Base-by-base conservation (phyloP, 2,797 vertebrate species). In the Tolypeutes matacus region DNA sequence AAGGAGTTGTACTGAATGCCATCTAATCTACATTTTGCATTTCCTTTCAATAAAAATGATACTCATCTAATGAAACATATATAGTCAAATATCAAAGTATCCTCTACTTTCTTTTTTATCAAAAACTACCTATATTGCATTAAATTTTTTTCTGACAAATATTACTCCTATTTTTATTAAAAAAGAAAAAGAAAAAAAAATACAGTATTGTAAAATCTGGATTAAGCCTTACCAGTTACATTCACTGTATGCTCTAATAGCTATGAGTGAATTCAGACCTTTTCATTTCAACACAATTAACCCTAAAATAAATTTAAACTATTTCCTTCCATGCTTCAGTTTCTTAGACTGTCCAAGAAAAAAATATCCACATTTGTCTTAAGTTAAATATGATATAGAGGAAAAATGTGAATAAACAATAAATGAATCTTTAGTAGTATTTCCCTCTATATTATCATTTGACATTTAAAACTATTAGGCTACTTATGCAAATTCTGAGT, bases 31-130 rank as follows among this genome's bases (percentile, higher is more conserved):
- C n/a, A 51, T 42, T 94, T 93, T 76, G 4, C 49, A 90, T 69
- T 95, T 87, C 34, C 8, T 94, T 65, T 87, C 1, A 31, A 80
- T 89, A 72, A 78, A 70, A 95, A 75, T 58, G 7, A 42, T 82
- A 70, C 18, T 76, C 51, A n/a, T 87, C 86, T 36, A 73, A 88
- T 53, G n/a, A 84, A 13, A 39, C 11, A 17, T 14, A 18, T 92
- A 7, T 23, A 36, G 58, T 69, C 64, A 77, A 87, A 86, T 7
- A 82, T 88, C 21, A 85, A 81, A 42, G 39, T 90, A 84, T 89
- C 23, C 10, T 64, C n/a, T 77, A 2, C n/a, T n/a, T n/a, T 91
- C 0, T 18, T 53, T 51, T 75, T 65, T 56, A 65, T 46, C 7
- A 72, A 72, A 80, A 21, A 13, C 0, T 21, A 53, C n/a, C 11